Conservation (phyloP, 1,140 invertebrate species). For the Ooceraea biroi region DNA sequence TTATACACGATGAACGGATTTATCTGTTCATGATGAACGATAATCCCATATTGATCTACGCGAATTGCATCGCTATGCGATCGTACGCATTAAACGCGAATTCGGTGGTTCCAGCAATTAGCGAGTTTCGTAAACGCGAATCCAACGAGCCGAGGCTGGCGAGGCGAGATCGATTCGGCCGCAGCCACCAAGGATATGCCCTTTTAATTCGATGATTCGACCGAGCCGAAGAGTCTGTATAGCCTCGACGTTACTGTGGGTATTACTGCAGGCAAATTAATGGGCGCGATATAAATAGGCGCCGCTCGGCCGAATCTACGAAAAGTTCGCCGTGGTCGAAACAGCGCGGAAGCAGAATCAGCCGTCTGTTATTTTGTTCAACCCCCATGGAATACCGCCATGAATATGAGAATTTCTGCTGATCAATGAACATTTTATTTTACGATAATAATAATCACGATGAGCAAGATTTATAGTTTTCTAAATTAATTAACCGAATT, state of each 20-base stretch:
- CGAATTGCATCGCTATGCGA: slow-evolving; percentile 11
- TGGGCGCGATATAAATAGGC: slow-evolving; percentile 68
- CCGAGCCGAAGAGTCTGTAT: slow-evolving; percentile 42
- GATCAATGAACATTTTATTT: slow-evolving; percentile 6
- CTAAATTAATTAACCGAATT: background rate
- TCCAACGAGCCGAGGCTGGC: background rate
- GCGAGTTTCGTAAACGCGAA: slow-evolving; percentile 20
- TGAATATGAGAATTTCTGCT: background rate
- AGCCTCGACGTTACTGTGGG: slow-evolving; percentile 2
- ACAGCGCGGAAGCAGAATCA: slow-evolving; percentile 21
- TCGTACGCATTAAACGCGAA: slow-evolving; percentile 14
- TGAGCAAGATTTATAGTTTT: slow-evolving; percentile 15
- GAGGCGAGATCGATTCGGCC: slow-evolving; percentile 48
- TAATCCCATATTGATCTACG: background rate
- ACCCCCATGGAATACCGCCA: background rate
- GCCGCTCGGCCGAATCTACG: slow-evolving; percentile 62
- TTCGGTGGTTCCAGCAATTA: slow-evolving; percentile 41
- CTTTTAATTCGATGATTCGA: slow-evolving; percentile 44
- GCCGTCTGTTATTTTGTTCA: slow-evolving; percentile 19
- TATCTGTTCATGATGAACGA: background rate
- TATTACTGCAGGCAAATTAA: slow-evolving; percentile 55
- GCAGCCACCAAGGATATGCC: slow-evolving; percentile 1
- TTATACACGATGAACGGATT: no score
- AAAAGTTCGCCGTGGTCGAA: slow-evolving; percentile 56
- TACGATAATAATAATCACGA: background rate